Conservation (phyloP, 2,113 vertebrate genomes). For the Oreochromis tanganicae region DNA sequence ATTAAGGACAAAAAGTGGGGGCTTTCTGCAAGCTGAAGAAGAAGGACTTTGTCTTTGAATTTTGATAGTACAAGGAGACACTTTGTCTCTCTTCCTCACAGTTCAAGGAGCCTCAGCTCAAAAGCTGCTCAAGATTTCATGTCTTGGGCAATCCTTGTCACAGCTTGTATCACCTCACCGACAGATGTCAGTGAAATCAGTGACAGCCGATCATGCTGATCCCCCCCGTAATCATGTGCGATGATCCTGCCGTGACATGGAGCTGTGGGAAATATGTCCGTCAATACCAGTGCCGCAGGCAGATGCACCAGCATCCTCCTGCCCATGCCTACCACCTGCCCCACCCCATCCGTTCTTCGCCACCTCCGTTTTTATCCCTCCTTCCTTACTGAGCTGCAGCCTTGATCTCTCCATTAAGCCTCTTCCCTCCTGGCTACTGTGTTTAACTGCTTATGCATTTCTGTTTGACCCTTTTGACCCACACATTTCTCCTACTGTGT, state of each 20-base stretch:
- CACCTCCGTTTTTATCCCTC: not conserved
- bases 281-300: constrained; percentile 30
- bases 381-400: not conserved
- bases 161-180: constrained; percentile 83
- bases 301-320: constrained; percentile 43
- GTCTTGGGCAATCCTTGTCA: constrained; percentile 81
- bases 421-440: not conserved
- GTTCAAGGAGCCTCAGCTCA: constrained; percentile 38
- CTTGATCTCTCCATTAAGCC: constrained; percentile 32
- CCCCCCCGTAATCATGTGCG: constrained; percentile 75
- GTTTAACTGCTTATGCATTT: not conserved
- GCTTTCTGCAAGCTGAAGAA: not conserved
- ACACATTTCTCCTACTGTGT: not conserved
- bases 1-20: not conserved
- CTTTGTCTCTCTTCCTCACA: not conserved
- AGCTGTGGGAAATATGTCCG: constrained; percentile 68
- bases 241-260: constrained; percentile 73
- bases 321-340: constrained; percentile 21
- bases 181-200: constrained; percentile 93
- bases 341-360: not conserved
- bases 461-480: constrained; percentile 1
- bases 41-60: not conserved
- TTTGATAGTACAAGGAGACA: not conserved
- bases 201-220: constrained; percentile 89
- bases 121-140: constrained; percentile 72